These are phyloP conservation scores for Tamandua tetradactyla DNA, from an alignment of 2,797 vertebrate genomes.

Conservation along the genomic window DNA sequence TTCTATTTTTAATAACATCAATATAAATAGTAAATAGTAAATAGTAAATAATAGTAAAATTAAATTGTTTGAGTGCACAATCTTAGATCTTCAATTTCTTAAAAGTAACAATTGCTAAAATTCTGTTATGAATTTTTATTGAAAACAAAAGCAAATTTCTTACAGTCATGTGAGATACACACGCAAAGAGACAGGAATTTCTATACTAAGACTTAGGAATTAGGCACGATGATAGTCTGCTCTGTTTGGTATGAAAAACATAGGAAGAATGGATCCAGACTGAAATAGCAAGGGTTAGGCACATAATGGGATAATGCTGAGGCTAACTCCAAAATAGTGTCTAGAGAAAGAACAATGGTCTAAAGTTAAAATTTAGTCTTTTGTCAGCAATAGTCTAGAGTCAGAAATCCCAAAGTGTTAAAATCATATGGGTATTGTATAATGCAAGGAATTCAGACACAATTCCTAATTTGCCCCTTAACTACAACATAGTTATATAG, in stretches of 20 bases:
- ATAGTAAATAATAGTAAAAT: too few relatives aligned
- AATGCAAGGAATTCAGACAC: background rate
- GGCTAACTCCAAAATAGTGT: background rate
- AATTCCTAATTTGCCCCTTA: background rate
- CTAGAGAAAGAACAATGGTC: background rate
- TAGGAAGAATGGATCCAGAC: background rate
- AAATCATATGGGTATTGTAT: background rate
- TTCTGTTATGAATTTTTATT: background rate
- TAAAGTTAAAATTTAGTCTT: background rate
- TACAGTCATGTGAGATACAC: background rate
- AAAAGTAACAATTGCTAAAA: background rate
- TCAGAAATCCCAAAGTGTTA: background rate
- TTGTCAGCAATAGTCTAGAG: background rate
- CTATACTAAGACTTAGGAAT: background rate
- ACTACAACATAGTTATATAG: background rate
- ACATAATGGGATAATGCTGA: background rate
- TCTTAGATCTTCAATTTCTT: background rate
- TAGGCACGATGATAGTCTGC: background rate
- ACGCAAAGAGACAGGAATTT: background rate
- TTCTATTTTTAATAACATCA: background rate
- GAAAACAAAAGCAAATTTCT: background rate
- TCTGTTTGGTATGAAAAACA: background rate
- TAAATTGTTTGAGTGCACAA: background rate
- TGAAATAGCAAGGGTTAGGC: background rate
- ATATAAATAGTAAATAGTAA: constrained; percentile 1